Base-by-base conservation (phyloP, 1,140 invertebrate species). In the Scylla paramamosain region DNA sequence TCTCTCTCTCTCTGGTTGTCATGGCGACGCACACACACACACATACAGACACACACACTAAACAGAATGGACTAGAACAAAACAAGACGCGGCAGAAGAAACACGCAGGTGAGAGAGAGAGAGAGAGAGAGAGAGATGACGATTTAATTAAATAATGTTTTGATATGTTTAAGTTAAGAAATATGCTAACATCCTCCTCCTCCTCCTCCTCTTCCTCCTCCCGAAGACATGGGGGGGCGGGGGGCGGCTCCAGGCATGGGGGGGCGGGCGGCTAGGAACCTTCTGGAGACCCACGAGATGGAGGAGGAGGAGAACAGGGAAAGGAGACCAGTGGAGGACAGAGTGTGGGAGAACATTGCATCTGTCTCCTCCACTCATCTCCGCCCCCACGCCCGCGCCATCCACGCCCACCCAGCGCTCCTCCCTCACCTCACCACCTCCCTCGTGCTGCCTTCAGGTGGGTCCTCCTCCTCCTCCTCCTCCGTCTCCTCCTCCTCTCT, bases 321-420 rank as follows among this genome's bases (percentile, higher is more conserved):
- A 6, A 91, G 48, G 20, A n/a, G 93, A 52, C 91, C 28, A 4
- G 90, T 95, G 31, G n/a, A 90, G 94, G 94, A 95, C 16, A 25
- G 94, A 25, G 90, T 95, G 12, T 95, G 94, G 94, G 77, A 95
- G 48, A 89, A 95, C 90, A 28, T 95, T 77, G 94, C 94, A 31
- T 90, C 52, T n/a, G 93, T 94, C 4, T 94, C 87, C 39, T 25
- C 82, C 28, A 52, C 77, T 39, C 87, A 91, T 25, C 25, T 32
- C 1, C 93, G 89, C 45, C 88, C 93, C 32, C 59, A 94, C 31
- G 52, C 93, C 0, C 59, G 3, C 31, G 90, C 90, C 59, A 59
- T 14, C 52, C 67, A 12, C 67, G 25, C 67, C 67, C 67, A 77
- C 25, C 67, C 67, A 12, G 91, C 45, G 28, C 25, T 59, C 29